A percentile compares a stretch with the other conserved stretches of the same genome.
phyloP scores from a whole-genome alignment of 2,888 invertebrate species.

The Thereva unica region DNA sequence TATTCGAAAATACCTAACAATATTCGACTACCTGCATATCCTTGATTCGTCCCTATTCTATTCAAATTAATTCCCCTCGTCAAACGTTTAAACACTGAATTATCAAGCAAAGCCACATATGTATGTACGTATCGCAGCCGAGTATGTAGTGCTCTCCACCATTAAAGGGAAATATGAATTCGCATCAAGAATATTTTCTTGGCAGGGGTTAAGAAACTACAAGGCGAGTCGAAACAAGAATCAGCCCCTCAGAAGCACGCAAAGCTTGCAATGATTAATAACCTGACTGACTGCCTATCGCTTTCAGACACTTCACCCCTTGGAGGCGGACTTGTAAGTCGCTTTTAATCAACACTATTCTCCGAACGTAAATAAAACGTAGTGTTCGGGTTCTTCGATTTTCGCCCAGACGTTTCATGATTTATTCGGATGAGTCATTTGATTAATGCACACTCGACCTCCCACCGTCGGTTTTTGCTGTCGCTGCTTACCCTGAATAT shows the following conservation, averaged over 20 bases:
- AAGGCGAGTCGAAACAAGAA: neutral
- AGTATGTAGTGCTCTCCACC: no score
- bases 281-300: conserved; percentile 31
- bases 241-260: conserved; percentile 14
- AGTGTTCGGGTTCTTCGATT: conserved; percentile 23
- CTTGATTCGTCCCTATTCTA: no score
- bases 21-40: no score
- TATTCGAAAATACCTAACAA: no score
- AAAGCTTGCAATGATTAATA: conserved; percentile 21
- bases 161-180: no score
- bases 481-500: neutral
- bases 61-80: no score
- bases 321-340: conserved; percentile 8
- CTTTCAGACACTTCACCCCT: conserved; percentile 22
- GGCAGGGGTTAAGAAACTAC: neutral
- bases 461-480: neutral
- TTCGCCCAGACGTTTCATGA: conserved; percentile 28
- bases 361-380: neutral
- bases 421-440: conserved; percentile 35
- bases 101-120: no score
- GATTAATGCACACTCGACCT: conserved; percentile 15
- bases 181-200: no score
- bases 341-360: conserved; percentile 32
- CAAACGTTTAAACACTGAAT: no score
- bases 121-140: no score